Base-by-base conservation (phyloP, 1,140 invertebrate species). In the Latrodectus geometricus region DNA sequence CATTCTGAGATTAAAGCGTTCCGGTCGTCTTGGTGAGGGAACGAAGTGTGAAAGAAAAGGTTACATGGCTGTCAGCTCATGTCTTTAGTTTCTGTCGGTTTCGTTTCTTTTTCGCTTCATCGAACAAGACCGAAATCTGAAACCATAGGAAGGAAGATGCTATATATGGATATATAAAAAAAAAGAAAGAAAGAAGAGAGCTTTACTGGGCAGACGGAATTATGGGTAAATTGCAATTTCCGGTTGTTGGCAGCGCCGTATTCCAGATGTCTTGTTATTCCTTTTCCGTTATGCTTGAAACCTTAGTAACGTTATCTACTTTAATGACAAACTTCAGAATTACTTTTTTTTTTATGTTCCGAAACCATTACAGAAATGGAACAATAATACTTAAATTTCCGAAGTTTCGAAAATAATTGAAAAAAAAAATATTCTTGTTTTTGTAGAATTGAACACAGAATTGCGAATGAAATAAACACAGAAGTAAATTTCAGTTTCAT, bases 191-290 rank as follows among this genome's bases (percentile, higher is more conserved):
- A 35, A 3, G 61, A 8, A 70, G 35, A 69, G 35, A 74, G n/a
- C 9, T 76, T 76, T 56, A 14, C 11, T 17, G 14, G 52, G 74
- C 52, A n/a, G 70, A 73, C 80, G 82, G 82, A 84, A 84, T 84
- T 84, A 84, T 84, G 82, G 74, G 82, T 72, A 84, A 76, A 84
- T 69, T 68, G 82, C 54, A 84, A 84, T 84, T 84, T 84, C 82
- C 82, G 82, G 14, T 68, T 23, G 49, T 11, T 52, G 78, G 52
- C 50, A 66, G 20, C 78, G 8, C 65, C 20, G 21, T 23, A 23
- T 52, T 9, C 49, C 78, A 81, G 76, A 78, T 78, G 76, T 56
- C 54, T 61, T 49, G 52, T 61, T 61, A 8, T 17, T 61, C 11
- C 54, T 61, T 11, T 61, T 61, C 17, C 11, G 11, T 61, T 17